A percentile compares a stretch with the other conserved stretches of the same genome.
These are phyloP conservation scores for Gopherus evgoodei DNA, from an alignment of 2,113 vertebrate species.

Conservation along the genomic window DNA sequence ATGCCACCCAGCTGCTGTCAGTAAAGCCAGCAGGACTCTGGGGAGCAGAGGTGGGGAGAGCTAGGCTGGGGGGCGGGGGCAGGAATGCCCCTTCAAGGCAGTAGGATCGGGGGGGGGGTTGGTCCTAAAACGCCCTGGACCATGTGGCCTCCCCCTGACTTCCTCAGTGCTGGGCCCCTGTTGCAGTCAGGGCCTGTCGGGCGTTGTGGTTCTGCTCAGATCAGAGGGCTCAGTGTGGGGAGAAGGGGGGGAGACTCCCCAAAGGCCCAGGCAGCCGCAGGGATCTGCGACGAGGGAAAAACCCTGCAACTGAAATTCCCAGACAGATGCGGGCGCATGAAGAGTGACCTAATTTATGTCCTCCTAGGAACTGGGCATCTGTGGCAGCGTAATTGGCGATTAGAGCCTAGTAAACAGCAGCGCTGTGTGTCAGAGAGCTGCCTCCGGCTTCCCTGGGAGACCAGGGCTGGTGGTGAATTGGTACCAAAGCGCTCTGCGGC, in stretches of 20 bases:
- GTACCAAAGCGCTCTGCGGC: neutral
- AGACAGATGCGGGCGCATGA: too few species aligned
- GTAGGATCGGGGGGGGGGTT: too few species aligned
- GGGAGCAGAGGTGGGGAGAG: neutral
- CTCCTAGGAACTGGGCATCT: neutral
- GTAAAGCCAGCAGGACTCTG: neutral
- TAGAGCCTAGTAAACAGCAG: neutral
- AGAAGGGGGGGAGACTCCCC: too few species aligned
- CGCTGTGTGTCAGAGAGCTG: neutral
- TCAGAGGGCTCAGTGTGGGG: neutral
- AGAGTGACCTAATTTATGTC: conserved; percentile 42
- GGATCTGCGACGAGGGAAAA: neutral
- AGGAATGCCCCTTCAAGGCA: too few species aligned
- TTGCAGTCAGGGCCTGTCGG: too few species aligned
- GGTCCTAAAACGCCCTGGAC: neutral
- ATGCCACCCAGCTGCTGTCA: fast-evolving
- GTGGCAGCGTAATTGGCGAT: neutral
- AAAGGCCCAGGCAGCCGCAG: too few species aligned
- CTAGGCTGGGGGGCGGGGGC: too few species aligned
- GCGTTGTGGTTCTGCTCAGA: neutral
- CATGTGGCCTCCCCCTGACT: neutral
- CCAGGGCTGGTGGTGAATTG: neutral
- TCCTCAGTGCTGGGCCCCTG: neutral
- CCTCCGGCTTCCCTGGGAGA: neutral
- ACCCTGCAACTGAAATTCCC: too few species aligned